phyloP scores from a whole-genome alignment of 2,888 invertebrate species.

The Tachina grossa region DNA sequence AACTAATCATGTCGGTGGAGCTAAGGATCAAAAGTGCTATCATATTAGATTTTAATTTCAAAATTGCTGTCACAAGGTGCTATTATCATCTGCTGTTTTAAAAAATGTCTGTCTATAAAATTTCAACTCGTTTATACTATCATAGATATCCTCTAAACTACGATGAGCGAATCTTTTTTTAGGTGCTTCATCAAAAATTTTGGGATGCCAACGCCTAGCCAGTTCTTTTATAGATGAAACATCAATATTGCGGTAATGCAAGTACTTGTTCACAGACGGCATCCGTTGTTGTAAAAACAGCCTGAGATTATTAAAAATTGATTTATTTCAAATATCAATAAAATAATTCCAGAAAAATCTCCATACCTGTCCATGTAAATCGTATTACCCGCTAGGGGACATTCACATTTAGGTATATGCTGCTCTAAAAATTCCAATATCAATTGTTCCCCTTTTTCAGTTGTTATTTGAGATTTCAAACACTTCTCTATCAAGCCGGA shows the following conservation, averaged over 20 bases:
- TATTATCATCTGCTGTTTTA: slow-evolving; percentile 55
- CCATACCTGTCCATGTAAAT: slow-evolving; percentile 90
- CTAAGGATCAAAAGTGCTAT: too few species aligned
- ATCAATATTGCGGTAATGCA: slow-evolving; percentile 97
- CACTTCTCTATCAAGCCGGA: slow-evolving; percentile 91
- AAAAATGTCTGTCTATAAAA: slow-evolving; percentile 89
- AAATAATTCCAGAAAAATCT: neutral
- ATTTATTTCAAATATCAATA: neutral
- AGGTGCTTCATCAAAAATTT: slow-evolving; percentile 85
- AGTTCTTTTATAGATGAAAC: slow-evolving; percentile 95
- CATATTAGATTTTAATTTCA: too few species aligned
- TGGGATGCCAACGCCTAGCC: slow-evolving; percentile 89
- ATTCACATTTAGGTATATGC: slow-evolving; percentile 84
- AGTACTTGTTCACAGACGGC: slow-evolving; percentile 88
- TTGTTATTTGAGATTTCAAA: slow-evolving; percentile 86
- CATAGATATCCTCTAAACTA: slow-evolving; percentile 91
- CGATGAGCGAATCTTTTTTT: slow-evolving; percentile 88
- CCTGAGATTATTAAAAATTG: slow-evolving; percentile 21
- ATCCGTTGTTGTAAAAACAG: slow-evolving; percentile 92
- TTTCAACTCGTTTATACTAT: slow-evolving; percentile 92
- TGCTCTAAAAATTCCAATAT: slow-evolving; percentile 89
- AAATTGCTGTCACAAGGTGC: neutral
- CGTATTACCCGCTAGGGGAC: slow-evolving; percentile 94
- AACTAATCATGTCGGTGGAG: too few species aligned
- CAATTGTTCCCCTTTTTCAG: slow-evolving; percentile 87